Conservation (phyloP, 1,140 invertebrate species). For the Diorhabda sublineata region DNA sequence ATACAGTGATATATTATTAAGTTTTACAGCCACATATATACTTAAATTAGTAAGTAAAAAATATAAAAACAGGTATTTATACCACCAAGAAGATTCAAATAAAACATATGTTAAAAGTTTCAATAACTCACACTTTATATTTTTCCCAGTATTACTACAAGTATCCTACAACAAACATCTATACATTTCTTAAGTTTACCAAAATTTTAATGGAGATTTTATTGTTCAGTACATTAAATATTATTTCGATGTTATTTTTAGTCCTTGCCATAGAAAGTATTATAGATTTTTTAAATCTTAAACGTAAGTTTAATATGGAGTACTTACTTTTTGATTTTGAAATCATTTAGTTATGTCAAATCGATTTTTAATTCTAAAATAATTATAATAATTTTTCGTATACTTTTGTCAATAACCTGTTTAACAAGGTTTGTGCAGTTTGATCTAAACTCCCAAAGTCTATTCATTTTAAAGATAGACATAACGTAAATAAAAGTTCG, state of each 20-base stretch:
- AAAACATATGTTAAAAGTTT: conserved; percentile 16
- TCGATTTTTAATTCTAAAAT: no score
- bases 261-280: conserved; percentile 9
- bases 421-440: no score
- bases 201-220: conserved; percentile 21
- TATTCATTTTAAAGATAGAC: no score
- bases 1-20: conserved; percentile 37
- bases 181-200: conserved; percentile 31
- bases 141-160: conserved; percentile 30
- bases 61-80: conserved; percentile 28
- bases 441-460: no score
- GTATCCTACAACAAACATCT: conserved; percentile 43
- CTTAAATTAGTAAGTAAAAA: conserved; percentile 34
- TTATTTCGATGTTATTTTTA: conserved; percentile 29
- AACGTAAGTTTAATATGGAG: no score
- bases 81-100: conserved; percentile 18
- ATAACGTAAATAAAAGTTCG: no score
- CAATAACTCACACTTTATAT: conserved; percentile 23
- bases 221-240: conserved; percentile 7
- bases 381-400: no score
- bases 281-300: neutral
- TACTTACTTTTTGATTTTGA: conserved; percentile 1
- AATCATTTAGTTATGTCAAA: conserved; percentile 11
- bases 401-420: no score
- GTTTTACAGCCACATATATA: conserved; percentile 34